A percentile compares a stretch with the other conserved stretches of the same genome.
Evolutionary conservation across 2,113 vertebrate genomes (phyloP).

Genomic region (Amphiprion ocellaris): DNA sequence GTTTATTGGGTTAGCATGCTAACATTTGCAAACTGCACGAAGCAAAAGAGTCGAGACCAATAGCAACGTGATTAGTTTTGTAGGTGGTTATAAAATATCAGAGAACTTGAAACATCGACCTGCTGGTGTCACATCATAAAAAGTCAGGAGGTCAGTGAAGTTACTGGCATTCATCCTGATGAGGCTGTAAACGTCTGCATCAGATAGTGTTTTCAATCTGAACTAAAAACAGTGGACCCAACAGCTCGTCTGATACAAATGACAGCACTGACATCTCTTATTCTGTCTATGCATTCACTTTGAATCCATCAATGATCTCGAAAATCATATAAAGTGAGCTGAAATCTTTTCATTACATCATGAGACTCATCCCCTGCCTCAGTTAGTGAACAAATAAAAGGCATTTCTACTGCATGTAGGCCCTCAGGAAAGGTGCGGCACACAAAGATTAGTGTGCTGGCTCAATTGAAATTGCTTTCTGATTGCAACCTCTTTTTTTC

Average conservation of each 20-base stretch:
- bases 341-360: neutral
- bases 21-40: neutral
- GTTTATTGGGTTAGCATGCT: neutral
- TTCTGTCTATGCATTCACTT: neutral
- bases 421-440: neutral
- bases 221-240: neutral
- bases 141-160: neutral
- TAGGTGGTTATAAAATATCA: neutral
- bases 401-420: neutral
- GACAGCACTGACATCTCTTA: neutral
- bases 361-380: neutral
- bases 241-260: neutral
- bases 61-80: neutral
- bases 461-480: neutral
- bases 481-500: neutral
- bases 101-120: neutral
- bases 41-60: neutral
- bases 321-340: neutral
- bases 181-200: neutral
- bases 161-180: neutral
- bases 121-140: neutral
- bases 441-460: neutral
- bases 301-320: neutral
- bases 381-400: neutral
- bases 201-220: neutral